Percentiles rank a stretch among this genome's conserved stretches.
These are phyloP conservation scores for Pachydiplax longipennis DNA, from an alignment of 2,888 invertebrate species.

Conservation along the genomic window DNA sequence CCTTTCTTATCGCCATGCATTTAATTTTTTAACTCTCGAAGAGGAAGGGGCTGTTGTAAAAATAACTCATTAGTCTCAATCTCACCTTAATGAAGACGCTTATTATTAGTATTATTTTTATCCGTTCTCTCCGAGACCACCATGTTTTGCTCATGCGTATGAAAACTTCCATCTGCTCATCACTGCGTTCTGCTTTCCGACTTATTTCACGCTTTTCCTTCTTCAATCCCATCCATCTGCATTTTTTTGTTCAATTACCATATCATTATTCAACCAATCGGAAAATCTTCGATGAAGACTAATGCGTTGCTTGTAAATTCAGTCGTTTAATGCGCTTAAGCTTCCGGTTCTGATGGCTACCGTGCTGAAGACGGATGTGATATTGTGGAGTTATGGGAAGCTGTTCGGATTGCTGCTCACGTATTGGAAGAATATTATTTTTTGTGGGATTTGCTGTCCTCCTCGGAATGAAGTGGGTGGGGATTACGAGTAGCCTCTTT, in stretches of 20 bases:
- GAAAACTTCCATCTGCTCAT: not conserved
- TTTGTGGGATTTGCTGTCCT: not conserved
- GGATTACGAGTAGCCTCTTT: conserved; percentile 4
- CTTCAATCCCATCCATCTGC: not conserved
- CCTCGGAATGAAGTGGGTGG: not conserved
- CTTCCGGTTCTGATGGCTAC: not conserved
- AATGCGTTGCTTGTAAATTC: no score
- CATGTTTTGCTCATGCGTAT: no score
- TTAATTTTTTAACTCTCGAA: no score
- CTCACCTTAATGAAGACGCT: no score
- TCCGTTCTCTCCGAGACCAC: no score
- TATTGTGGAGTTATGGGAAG: not conserved
- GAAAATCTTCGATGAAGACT: no score
- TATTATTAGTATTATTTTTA: no score
- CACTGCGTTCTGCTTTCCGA: not conserved
- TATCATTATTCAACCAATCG: no score
- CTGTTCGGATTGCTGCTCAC: conserved; percentile 12
- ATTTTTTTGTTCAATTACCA: no score
- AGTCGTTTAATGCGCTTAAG: not conserved
- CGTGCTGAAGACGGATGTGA: not conserved
- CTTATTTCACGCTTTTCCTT: not conserved
- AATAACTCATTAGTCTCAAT: no score
- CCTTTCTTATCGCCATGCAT: no score
- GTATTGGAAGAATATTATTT: conserved; percentile 10
- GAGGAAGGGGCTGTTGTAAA: no score